Conservation (phyloP, 2,888 invertebrate species). For the Dysmachus trigonus region DNA sequence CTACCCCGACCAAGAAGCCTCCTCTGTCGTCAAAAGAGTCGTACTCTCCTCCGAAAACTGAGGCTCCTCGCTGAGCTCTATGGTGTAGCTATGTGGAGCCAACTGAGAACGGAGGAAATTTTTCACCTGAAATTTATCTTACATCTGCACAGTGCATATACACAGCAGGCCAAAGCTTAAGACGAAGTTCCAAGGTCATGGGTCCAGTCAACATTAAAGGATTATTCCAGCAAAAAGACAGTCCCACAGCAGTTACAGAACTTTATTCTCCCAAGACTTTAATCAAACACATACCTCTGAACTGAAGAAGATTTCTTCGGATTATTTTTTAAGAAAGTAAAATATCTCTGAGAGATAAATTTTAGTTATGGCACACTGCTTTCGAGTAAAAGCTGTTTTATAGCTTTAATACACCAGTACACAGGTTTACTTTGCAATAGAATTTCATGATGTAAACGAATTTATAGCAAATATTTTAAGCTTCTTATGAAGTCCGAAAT, state of each 20-base stretch:
- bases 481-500: neutral
- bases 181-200: neutral
- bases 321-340: neutral
- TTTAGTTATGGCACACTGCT: too few species aligned
- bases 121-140: neutral
- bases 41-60: neutral
- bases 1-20: neutral
- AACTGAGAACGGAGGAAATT: neutral
- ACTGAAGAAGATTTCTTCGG: neutral
- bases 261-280: neutral
- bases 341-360: too few species aligned
- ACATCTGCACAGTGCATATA: neutral
- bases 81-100: neutral
- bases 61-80: neutral
- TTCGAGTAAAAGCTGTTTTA: neutral
- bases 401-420: neutral
- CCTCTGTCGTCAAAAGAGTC: neutral
- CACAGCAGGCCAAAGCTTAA: neutral
- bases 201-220: neutral
- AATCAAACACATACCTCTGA: neutral
- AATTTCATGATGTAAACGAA: neutral
- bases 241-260: neutral
- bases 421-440: neutral
- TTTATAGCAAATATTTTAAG: neutral
- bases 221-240: neutral